Evolutionary conservation across 2,888 invertebrate species (phyloP), one percentile per base, ranked within the genome.

Genomic region (Slavum lentiscoides): DNA sequence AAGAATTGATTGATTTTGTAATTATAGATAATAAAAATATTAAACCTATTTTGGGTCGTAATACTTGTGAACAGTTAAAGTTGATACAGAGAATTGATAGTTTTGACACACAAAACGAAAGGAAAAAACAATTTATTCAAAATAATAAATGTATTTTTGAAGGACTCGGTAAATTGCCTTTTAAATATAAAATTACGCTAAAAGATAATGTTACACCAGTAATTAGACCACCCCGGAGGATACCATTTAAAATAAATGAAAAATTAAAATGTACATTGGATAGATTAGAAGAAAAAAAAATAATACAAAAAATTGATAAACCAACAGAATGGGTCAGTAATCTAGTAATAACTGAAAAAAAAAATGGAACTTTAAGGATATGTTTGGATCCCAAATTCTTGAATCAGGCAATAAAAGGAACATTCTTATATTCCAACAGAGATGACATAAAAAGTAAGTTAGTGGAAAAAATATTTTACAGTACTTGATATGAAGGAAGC

Each of bases 311-410:
- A 76, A 83, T 84, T 3, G 82, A 82, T 43, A 74, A 82, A 55
- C 84, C 84, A 17, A 83, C 82, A 13, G 83, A 84, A 13, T 84
- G 84, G 84, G 83, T 83, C 2, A 83, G 83, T 70, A 83, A 83
- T 49, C 21, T 84, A 19, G 82, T 84, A 37, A 68, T 84, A 30
- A 81, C 82, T 13, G 64, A 76, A 55, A 84, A 84, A n/a, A 74
- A 81, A 21, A 84, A 83, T 58, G 77, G 82, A 7, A 83, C 84
- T 30, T 62, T 84, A 23, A 58, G 84, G 23, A 55, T 84, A 1
- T 84, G 83, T 69, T 55, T 84, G 19, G 84, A 84, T 62, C 83
- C 84, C 0, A 80, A 73, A 49, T 82, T 83, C 15, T 74, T 84
- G 9, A 84, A 84, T 66, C 66, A 76, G n/a, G n/a, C 39, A 19